Evolutionary conservation across 2,113 vertebrate genomes (phyloP), one percentile per base, ranked within the genome.

Genomic region (Barnardius zonarius): DNA sequence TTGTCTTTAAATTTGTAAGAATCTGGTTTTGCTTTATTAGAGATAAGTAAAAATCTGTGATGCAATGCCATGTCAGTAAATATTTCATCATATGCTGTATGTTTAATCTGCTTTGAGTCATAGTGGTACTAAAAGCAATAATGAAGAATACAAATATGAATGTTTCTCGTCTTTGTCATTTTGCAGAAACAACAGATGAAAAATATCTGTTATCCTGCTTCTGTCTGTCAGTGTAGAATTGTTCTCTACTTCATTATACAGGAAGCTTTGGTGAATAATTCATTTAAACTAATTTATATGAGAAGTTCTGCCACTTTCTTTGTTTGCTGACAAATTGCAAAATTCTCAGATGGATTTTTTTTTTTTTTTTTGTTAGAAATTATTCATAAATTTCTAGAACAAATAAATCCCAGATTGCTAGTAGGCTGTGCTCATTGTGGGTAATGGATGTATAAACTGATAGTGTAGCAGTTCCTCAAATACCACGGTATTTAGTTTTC

Each of bases 11-110:
- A 35, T 52, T 64, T 62, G 0, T 27, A 13, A 23, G 33, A 20
- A 3, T 0, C 0, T 0, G 10, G 19, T 55, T 83, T 66, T 46
- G 10, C 7, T 67, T 54, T 52, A 5, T 61, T n/a, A 12, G 23
- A 16, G 16, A n/a, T 59, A 72, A 86, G 33, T 2, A n/a, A 7
- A 51, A 52, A 39, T 59, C 9, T 28, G 13, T 43, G 39, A 15
- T 88, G 31, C 3, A 28, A 5, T 66, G 22, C 24, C 0, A 2
- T 3, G 6, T n/a, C 23, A 86, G 25, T 66, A 46, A 88, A 43
- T 23, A 20, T 14, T 63, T 63, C 13, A 27, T 54, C 7, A 4
- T 17, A 3, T 23, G 22, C 10, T 83, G 0, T 14, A 6, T 27
- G 9, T 48, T 51, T 19, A 35, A 44, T n/a, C 41, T 51, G 9